phyloP scores from a whole-genome alignment of 2,888 invertebrate genomes.

The Glyphotaelius pellucidus region DNA sequence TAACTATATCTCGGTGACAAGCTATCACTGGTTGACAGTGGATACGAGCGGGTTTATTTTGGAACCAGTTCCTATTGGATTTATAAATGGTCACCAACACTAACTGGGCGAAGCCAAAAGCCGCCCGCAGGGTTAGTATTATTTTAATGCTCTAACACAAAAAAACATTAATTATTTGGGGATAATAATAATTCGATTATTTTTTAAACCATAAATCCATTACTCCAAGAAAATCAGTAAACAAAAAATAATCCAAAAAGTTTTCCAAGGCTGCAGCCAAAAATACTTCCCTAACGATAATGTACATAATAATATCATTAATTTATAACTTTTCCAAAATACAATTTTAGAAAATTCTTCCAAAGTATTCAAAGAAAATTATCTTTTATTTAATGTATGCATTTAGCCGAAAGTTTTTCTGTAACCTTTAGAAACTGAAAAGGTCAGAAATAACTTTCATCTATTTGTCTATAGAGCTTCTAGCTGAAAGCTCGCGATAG shows the following conservation, averaged over 20 bases:
- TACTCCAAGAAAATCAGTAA: background rate
- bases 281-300: background rate
- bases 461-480: conserved; percentile 2
- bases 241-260: background rate
- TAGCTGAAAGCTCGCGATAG: background rate
- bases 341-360: background rate
- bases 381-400: background rate
- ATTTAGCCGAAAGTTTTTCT: background rate
- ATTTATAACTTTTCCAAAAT: background rate
- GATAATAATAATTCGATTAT: too few species aligned
- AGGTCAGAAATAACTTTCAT: background rate
- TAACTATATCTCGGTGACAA: too few species aligned
- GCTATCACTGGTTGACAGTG: too few species aligned
- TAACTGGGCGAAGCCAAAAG: too few species aligned
- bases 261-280: background rate
- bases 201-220: too few species aligned
- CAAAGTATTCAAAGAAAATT: background rate
- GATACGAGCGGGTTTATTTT: too few species aligned
- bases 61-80: too few species aligned
- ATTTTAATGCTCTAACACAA: too few species aligned
- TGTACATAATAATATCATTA: background rate
- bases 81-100: too few species aligned
- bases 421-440: background rate
- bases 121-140: too few species aligned
- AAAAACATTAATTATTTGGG: too few species aligned